Percentiles rank a stretch among this genome's conserved stretches.
Evolutionary conservation across 2,797 vertebrate genomes (phyloP).

Genomic region (Chromobotia macracanthus): DNA sequence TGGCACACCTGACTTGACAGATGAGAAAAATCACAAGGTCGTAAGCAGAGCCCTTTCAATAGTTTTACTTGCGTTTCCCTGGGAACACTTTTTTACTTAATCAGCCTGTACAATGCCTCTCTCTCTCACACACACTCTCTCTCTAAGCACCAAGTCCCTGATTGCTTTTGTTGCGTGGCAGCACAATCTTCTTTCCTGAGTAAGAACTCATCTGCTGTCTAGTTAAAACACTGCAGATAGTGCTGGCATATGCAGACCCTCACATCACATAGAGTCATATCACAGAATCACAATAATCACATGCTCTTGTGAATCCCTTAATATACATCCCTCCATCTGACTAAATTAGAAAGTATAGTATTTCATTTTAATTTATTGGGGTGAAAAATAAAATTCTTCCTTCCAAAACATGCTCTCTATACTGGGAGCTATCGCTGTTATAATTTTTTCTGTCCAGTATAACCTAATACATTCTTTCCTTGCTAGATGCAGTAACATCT

Average conservation of each 20-base stretch:
- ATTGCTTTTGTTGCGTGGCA: conserved; percentile 61
- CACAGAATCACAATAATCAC: conserved; percentile 11
- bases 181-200: conserved; percentile 46
- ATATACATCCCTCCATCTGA: background rate
- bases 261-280: conserved; percentile 14
- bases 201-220: conserved; percentile 28
- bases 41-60: conserved; percentile 57
- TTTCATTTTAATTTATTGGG: background rate
- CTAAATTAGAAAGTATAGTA: background rate
- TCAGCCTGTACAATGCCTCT: conserved; percentile 55
- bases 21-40: conserved; percentile 58
- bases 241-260: conserved; percentile 1
- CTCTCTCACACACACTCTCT: conserved; percentile 32
- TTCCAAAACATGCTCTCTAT: background rate
- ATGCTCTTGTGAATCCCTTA: background rate
- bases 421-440: background rate
- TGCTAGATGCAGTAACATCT: background rate
- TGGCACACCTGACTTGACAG: conserved; percentile 10
- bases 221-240: conserved; percentile 12
- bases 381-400: background rate
- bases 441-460: background rate
- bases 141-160: conserved; percentile 48
- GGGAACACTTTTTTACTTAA: conserved; percentile 61
- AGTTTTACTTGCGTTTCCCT: conserved; percentile 65
- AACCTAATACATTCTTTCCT: background rate